These are phyloP conservation scores for Cephus spinipes DNA, from an alignment of 2,888 invertebrate genomes.

Conservation along the genomic window DNA sequence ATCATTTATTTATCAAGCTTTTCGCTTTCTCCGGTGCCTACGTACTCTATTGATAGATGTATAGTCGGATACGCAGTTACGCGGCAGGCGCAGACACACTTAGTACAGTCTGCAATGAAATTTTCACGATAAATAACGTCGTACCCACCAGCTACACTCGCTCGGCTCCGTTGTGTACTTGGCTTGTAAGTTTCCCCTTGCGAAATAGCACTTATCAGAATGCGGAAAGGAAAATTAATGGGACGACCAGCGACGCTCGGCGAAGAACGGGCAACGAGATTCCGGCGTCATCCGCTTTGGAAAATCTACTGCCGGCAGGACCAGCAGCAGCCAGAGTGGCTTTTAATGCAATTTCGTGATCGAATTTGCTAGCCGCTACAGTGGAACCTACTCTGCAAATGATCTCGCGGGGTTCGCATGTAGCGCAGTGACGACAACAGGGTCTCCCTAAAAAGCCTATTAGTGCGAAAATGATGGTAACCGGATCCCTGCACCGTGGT, in stretches of 20 bases:
- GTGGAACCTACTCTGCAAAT: conserved; percentile 39
- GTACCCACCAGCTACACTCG: background rate
- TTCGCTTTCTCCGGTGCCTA: background rate
- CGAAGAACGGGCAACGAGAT: conserved; percentile 39
- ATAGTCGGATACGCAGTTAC: background rate
- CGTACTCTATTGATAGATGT: background rate
- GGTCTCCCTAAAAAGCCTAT: background rate
- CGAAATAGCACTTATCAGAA: conserved; percentile 50
- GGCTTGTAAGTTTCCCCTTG: conserved; percentile 16
- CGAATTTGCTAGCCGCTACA: conserved; percentile 34
- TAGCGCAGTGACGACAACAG: conserved; percentile 10
- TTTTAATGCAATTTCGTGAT: conserved; percentile 55
- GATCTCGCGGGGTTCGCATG: conserved; percentile 36
- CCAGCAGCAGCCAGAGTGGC: conserved; percentile 40
- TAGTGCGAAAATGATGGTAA: background rate
- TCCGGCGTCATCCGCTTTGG: background rate
- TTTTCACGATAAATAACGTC: background rate
- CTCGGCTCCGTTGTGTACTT: background rate
- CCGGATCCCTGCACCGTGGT: background rate
- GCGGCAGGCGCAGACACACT: background rate
- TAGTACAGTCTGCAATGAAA: background rate
- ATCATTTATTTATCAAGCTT: background rate
- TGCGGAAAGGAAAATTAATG: conserved; percentile 58
- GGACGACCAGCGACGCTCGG: conserved; percentile 35
- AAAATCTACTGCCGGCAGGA: background rate